Evolutionary conservation across 92 coral and sea anemone species (phyloP), one percentile per base, ranked within the genome.

Genomic region (Porites cylindrica): DNA sequence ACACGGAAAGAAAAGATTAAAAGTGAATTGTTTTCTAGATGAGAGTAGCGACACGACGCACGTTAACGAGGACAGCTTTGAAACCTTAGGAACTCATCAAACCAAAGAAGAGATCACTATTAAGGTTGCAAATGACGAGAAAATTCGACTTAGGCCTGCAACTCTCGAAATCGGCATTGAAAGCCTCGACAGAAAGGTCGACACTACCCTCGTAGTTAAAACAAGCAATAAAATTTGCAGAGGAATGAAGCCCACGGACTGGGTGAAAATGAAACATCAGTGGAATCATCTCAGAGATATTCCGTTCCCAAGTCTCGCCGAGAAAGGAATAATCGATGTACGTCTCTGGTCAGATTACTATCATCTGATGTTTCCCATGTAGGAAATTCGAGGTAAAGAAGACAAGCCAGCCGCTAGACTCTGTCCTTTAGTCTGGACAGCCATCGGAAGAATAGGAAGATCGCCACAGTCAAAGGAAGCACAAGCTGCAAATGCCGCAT

Each of bases 361-460:
- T 61, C 69, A 87, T 29, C 56, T 91, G 70, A 75, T 81, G 78
- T 66, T 66, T 66, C 26, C 77, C 60, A 72, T 50, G 24, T 24
- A 72, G 3, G 77, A 50, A 60, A 60, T 77, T 58, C 12, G 72
- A 67, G 72, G 72, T 67, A 23, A 20, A 29, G 72, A 71, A 70
- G 51, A 29, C 56, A 21, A 64, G 43, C 82, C 91, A 29, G 70
- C 56, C 65, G 88, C 93, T 47, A 84, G 84, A 53, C 87, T 90
- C 26, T 84, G 88, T 70, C 94, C 93, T 10, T 21, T 84, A 11
- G 93, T 92, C 11, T 93, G 88, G 83, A 87, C 94, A 61, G 92
- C 92, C 20, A 82, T 84, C 38, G 83, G 88, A 38, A 71, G 77
- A 63, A 78, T 88, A 8, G 85, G 84, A 75, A 75, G 24, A 23